Evolutionary conservation across 2,113 vertebrate genomes (phyloP).

Genomic region (Rhadina sibilatrix): DNA sequence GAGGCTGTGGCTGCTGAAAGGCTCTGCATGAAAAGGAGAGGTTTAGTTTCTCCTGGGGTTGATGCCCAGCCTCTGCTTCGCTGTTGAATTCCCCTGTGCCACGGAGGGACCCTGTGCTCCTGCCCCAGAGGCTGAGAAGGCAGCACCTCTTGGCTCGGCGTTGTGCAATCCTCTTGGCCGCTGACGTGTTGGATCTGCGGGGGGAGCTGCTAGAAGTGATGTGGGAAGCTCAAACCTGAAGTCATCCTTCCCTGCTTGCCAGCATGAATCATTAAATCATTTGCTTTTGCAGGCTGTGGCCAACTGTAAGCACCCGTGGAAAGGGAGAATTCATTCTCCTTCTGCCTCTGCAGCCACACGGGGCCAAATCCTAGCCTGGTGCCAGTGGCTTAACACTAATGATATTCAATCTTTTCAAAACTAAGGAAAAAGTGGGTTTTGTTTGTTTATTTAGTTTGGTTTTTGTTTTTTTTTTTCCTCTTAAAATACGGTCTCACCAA

Average conservation of each 20-base stretch:
- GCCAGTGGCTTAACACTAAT: not conserved
- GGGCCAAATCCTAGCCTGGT: not conserved
- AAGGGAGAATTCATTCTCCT: conserved; percentile 2
- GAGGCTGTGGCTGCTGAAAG: not conserved
- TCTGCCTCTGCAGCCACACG: not conserved
- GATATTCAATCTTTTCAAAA: not conserved
- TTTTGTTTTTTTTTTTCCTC: rapidly evolving
- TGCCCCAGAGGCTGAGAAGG: not conserved
- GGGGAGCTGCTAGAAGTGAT: conserved; percentile 10
- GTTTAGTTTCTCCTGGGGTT: not conserved
- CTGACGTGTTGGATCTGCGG: not conserved
- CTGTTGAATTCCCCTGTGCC: not conserved
- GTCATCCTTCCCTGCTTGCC: conserved; percentile 48
- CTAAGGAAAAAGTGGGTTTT: not conserved
- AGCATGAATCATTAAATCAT: conserved; percentile 48
- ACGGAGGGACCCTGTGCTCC: not conserved
- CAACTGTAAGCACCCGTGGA: conserved; percentile 4
- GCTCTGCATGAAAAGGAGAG: not conserved
- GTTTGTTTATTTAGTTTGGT: not conserved
- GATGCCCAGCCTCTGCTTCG: not conserved
- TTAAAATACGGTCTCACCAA: not conserved
- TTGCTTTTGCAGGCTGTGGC: conserved; percentile 11
- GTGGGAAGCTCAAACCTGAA: conserved; percentile 56
- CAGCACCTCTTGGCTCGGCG: not conserved
- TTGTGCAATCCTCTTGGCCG: not conserved